phyloP scores from a whole-genome alignment of 2,113 vertebrate genomes.

The Hipposideros armiger region DNA sequence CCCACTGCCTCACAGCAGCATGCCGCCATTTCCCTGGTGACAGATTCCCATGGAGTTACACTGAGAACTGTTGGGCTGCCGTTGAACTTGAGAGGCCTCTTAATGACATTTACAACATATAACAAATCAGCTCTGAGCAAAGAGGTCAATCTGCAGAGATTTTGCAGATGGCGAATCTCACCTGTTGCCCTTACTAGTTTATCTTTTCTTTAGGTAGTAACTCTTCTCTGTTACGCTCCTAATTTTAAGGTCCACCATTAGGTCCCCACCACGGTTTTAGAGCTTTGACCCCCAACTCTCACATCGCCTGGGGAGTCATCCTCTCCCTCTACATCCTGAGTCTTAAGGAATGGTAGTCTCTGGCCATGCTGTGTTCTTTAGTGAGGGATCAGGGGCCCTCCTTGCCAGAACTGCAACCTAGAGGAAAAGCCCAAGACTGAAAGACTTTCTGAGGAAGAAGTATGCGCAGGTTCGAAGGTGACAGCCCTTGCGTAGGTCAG shows the following conservation, averaged over 20 bases:
- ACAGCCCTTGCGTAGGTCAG: neutral
- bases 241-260: neutral
- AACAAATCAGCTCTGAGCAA: neutral
- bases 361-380: neutral
- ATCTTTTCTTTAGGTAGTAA: neutral
- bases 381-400: neutral
- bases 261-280: neutral
- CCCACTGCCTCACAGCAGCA: neutral
- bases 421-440: constrained; percentile 19
- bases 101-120: neutral
- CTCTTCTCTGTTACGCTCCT: neutral
- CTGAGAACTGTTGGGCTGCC: neutral
- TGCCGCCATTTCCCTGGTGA: neutral
- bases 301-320: neutral
- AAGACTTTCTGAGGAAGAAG: constrained; percentile 61
- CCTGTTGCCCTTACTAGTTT: neutral
- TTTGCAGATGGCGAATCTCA: neutral
- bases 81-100: neutral
- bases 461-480: neutral
- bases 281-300: neutral
- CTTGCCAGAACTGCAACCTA: neutral
- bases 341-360: neutral
- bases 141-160: neutral
- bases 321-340: neutral
- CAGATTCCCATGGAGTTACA: neutral